Base-by-base conservation (phyloP, 2,888 invertebrate genomes). In the Nasonia oneida region DNA sequence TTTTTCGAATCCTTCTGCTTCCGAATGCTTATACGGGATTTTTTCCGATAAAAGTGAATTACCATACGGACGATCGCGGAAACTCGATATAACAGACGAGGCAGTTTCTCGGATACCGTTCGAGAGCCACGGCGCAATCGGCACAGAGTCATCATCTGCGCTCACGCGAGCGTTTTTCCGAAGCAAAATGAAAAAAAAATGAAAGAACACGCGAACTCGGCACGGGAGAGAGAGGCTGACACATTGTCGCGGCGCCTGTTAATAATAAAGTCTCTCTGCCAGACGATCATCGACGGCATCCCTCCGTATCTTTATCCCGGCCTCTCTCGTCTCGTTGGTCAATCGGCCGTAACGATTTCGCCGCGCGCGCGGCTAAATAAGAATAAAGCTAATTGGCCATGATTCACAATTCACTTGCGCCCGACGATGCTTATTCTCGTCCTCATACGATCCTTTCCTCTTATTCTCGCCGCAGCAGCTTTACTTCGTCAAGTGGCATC, bases 311-410 rank as follows among this genome's bases (percentile, higher is more conserved):
- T 15, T 1, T 57, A n/a, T 15, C 15, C 3, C 4, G 15, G 18
- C 8, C 57, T 18, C 57, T 57, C 57, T 57, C 33, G 23, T 67
- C 33, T 29, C 23, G 23, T 67, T 12, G 12, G 15, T 53, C 73
- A 83, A 81, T 76, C 42, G 70, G 29, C 29, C 70, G 29, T 71
- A 78, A 83, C 73, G 70, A 79, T 77, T 79, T 83, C 47, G 74
- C 61, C 70, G 23, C 37, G 29, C 29, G 29, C 29, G 37, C 73
- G 50, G 67, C 71, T 70, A 53, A 78, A 61, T 80, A 77, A 73
- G 42, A 77, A 85, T 73, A 42, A 50, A 71, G 81, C 37, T 85
- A 81, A 85, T 85, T 85, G 85, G 61, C 81, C 42, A 42, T 77
- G 76, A 81, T 85, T 85, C 76, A 76, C 76, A 50, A 76, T 81